Conservation (phyloP, 2,113 vertebrate genomes). For the Cheirogaleus medius region DNA sequence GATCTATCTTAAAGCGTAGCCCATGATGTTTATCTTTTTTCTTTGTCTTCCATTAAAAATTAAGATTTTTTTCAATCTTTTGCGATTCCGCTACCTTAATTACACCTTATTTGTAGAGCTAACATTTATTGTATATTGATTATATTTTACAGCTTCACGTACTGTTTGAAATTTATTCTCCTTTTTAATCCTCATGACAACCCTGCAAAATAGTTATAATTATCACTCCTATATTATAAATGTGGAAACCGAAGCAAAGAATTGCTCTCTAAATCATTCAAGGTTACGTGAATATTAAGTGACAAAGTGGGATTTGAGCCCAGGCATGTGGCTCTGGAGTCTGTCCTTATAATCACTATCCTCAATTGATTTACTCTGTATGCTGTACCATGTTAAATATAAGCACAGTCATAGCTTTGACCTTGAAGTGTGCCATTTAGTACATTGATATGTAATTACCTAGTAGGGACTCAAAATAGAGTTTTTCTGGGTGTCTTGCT, state of each 20-base stretch:
- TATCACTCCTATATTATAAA: neutral
- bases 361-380: neutral
- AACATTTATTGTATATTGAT: neutral
- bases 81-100: neutral
- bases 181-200: neutral
- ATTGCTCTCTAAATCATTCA: neutral
- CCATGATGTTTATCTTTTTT: neutral
- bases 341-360: neutral
- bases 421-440: slow-evolving; percentile 40
- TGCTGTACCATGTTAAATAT: neutral
- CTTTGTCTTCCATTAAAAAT: neutral
- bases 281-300: neutral
- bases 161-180: neutral
- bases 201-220: neutral
- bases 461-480: neutral
- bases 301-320: neutral
- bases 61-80: slow-evolving; percentile 13
- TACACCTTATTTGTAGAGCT: neutral
- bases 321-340: neutral
- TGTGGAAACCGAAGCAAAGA: neutral
- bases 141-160: neutral
- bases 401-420: neutral
- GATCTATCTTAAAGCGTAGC: neutral
- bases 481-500: neutral
- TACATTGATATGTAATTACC: slow-evolving; percentile 16